These are phyloP conservation scores for Macaria notata DNA, from an alignment of 2,888 invertebrate genomes.

Conservation along the genomic window DNA sequence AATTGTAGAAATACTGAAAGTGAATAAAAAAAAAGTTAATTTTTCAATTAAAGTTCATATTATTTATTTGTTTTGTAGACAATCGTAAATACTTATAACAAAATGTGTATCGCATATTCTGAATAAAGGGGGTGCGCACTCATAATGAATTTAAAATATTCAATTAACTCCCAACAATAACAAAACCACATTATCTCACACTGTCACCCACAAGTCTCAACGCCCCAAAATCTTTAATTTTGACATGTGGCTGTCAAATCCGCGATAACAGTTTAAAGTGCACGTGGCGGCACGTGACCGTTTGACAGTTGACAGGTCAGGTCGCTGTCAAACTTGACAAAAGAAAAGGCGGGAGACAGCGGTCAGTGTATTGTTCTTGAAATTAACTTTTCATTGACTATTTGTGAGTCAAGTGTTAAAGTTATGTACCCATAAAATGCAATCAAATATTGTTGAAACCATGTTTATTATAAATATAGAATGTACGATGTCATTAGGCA, in stretches of 20 bases:
- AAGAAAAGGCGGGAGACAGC: constrained; percentile 45
- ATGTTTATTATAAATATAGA: too few relatives aligned
- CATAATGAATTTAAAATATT: constrained; percentile 20
- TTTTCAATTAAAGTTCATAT: too few relatives aligned
- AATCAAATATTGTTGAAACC: background rate
- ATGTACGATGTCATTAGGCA: too few relatives aligned
- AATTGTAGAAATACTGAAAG: too few relatives aligned
- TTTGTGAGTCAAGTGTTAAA: constrained; percentile 16
- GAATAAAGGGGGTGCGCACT: background rate
- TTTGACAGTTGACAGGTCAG: constrained; percentile 62
- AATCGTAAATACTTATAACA: too few relatives aligned
- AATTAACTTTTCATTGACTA: constrained; percentile 52
- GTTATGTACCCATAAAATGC: background rate
- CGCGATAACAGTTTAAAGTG: constrained; percentile 60
- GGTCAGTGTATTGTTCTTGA: constrained; percentile 57
- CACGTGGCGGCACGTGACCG: constrained; percentile 72
- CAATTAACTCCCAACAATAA: constrained; percentile 35
- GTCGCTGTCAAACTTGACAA: constrained; percentile 59
- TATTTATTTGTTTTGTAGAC: too few relatives aligned
- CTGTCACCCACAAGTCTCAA: constrained; percentile 49
- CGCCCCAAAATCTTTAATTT: constrained; percentile 45
- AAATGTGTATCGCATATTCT: background rate
- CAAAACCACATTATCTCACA: constrained; percentile 43
- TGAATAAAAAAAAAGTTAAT: too few relatives aligned
- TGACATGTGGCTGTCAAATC: constrained; percentile 64